phyloP scores from a whole-genome alignment of 2,888 invertebrate genomes.

The Drosophila nigricruria region DNA sequence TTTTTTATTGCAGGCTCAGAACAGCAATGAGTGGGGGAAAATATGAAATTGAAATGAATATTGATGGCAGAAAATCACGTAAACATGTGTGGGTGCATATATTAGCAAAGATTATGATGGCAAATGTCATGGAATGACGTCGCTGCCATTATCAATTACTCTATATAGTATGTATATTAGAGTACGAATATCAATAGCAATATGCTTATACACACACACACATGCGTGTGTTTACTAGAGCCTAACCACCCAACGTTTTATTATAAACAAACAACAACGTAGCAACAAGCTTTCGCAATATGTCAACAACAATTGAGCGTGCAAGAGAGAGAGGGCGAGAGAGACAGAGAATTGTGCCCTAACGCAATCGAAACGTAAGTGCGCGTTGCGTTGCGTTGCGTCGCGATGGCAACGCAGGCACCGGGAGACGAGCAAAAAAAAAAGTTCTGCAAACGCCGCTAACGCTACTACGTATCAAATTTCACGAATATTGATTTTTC shows the following conservation, averaged over 20 bases:
- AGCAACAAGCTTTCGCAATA: conserved; percentile 46
- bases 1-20: conserved; percentile 3
- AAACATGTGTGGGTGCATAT: not conserved
- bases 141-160: conserved; percentile 1
- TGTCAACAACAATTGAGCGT: conserved; percentile 43
- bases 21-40: not conserved
- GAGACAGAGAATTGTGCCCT: conserved; percentile 45
- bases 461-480: conserved; percentile 6
- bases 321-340: too few species aligned
- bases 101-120: not conserved
- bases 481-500: conserved; percentile 65
- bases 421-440: conserved; percentile 5
- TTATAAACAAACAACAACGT: conserved; percentile 22
- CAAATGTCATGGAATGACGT: conserved; percentile 2
- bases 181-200: conserved; percentile 25
- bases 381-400: too few species aligned
- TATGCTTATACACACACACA: not conserved
- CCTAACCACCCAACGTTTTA: conserved; percentile 31
- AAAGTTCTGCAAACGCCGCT: conserved; percentile 15
- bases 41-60: conserved; percentile 3
- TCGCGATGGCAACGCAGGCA: conserved; percentile 20
- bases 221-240: conserved; percentile 27
- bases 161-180: too few species aligned
- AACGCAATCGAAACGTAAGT: conserved; percentile 54
- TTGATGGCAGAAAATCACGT: not conserved